Base-by-base conservation (phyloP, 2,888 invertebrate species). In the Pollenia griseotomentosa region DNA sequence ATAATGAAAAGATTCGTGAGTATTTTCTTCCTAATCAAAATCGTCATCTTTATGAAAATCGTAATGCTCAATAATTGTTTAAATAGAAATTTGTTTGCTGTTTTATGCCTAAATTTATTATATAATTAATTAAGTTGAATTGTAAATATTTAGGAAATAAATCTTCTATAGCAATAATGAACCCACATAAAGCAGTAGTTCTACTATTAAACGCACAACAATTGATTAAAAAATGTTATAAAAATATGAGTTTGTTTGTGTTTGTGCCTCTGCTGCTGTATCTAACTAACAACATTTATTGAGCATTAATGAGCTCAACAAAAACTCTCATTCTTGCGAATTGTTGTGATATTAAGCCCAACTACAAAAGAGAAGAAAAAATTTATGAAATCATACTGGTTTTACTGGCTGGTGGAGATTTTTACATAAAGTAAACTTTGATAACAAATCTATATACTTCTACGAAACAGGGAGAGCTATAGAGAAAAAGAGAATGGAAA, bases 381-480 rank as follows among this genome's bases (percentile, higher is more conserved):
- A 23, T 55, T 0, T 51, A 73, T 9, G n/a, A 77, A 83, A 61
- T 66, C 66, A 79, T 80, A 85, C 79, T 85, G 84, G 84, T 85
- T 80, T 79, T 63, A 68, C 79, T 74, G 84, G 84, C 84, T 85
- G 84, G 68, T 66, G 63, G 74, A 80, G 84, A 80, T 85, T 79
- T 68, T 42, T 71, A 77, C 51, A 83, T 55, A 78, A 61, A 63
- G 57, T 48, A 71, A 65, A 65, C 57, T 63, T 77, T 55, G 74
- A 77, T 83, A 77, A 65, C 63, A 65, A 71, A 19, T 70, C 70
- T 44, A 5, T 46, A 0, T 33, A 19, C 14, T 44, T 11, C 19
- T 65, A 11, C 42, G 6, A 23, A 12, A 14, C 40, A 59, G 46
- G 5, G 66, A n/a, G 73, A 53, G 75, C 44, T 23, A 16, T 3